phyloP scores from a whole-genome alignment of 2,797 vertebrate genomes.

The Sebastes paucispinis region DNA sequence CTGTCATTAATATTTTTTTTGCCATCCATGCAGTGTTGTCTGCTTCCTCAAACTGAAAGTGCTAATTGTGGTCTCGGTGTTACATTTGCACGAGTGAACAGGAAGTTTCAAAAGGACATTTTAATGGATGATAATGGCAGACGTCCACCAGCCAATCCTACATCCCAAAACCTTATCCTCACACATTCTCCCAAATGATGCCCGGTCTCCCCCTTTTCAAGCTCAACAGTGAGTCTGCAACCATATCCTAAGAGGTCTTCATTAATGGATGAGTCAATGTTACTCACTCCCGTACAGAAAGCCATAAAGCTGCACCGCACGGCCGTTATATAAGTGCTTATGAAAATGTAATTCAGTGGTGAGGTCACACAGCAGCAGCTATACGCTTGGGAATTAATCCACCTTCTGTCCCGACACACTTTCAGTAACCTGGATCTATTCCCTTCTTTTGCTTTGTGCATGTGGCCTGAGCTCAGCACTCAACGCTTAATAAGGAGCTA shows the following conservation, averaged over 20 bases:
- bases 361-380: background rate
- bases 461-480: background rate
- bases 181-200: background rate
- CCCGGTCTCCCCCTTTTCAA: background rate
- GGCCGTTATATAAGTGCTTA: background rate
- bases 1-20: background rate
- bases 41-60: background rate
- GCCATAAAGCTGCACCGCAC: background rate
- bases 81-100: background rate
- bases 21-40: background rate
- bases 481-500: background rate
- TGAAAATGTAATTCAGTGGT: slow-evolving; percentile 1
- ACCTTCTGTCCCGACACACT: background rate
- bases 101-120: background rate
- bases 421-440: background rate
- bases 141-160: background rate
- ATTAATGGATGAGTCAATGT: background rate
- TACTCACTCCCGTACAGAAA: background rate
- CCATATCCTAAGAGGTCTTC: background rate
- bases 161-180: background rate
- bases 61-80: background rate
- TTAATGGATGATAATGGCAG: background rate
- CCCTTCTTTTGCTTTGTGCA: background rate
- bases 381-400: background rate
- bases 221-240: background rate